A percentile compares a stretch with the other conserved stretches of the same genome.
Conservation (phyloP, 53 echinoderm and acorn worm species). For the Arbacia lixula region DNA sequence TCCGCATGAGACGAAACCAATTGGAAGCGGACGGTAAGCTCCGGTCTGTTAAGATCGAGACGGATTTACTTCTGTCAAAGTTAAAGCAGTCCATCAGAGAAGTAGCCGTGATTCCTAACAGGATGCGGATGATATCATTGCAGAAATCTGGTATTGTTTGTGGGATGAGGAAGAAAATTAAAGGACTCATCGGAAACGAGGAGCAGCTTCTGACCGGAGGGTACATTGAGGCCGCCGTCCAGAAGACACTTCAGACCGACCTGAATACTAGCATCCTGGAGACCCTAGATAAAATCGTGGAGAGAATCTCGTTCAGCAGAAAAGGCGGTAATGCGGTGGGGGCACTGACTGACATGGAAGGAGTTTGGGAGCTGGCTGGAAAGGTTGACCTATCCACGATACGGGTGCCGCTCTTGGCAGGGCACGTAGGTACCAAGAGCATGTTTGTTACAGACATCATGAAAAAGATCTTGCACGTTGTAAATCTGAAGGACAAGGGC, state of each 20-base stretch:
- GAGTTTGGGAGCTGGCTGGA: slow-evolving; percentile 6
- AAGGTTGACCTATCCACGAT: neutral
- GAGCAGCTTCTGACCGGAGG: neutral
- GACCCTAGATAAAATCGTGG: slow-evolving; percentile 5
- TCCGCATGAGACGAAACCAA: neutral
- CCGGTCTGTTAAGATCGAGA: neutral
- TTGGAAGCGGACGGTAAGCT: neutral
- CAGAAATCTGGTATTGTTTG: neutral
- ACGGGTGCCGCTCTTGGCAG: slow-evolving; percentile 20
- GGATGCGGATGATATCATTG: neutral
- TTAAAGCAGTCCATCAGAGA: slow-evolving; percentile 1
- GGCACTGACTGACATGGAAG: neutral
- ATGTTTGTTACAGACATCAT: slow-evolving; percentile 19
- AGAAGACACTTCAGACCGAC: neutral
- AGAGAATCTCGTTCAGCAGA: slow-evolving; percentile 16
- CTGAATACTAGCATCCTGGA: slow-evolving; percentile 7
- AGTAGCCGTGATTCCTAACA: slow-evolving; percentile 8
- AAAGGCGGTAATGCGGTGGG: slow-evolving; percentile 6
- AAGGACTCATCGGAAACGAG: neutral
- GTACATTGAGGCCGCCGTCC: neutral
- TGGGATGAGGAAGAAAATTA: neutral
- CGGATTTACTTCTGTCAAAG: slow-evolving; percentile 2
- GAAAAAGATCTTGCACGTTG: slow-evolving; percentile 6
- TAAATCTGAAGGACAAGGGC: neutral
- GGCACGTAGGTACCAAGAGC: neutral